Base-by-base conservation (phyloP, 2,888 invertebrate species). In the Nymphalis c-album region DNA sequence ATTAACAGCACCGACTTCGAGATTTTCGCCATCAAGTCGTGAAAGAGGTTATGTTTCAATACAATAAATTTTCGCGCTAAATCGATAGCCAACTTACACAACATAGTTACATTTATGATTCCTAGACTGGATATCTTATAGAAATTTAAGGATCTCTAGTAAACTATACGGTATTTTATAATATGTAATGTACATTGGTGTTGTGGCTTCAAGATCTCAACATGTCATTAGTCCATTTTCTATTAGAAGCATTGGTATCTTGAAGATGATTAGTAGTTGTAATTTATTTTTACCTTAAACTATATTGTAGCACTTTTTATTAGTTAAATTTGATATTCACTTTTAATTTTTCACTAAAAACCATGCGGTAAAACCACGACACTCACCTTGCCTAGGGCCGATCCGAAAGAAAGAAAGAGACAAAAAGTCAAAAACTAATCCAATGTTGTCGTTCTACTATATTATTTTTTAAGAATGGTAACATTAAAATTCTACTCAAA, bases 331-430 rank as follows among this genome's bases (percentile, higher is more conserved):
- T 20, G 45, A 72, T 57, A 73, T 74, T 67, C 70, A 58, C 71
- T 74, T 74, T 68, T 67, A 72, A 76, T 75, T 72, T 65, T 71
- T 64, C 60, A 71, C 60, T 73, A 69, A 83, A 87, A 84, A 85
- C 90, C 91, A 92, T 88, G 91, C 82, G 91, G 87, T 76, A 78
- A 76, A 74, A 70, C 66, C 69, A 78, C 73, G 77, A 83, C 81
- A 87, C 90, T 80, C 82, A 92, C 91, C 91, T 90, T 90, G 90
- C 85, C 87, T 85, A 81, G 80, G 80, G 85, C 88, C 89, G 88
- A 88, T 81, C 91, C 88, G 89, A 88, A 90, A 90, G 87, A 91
- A 90, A 90, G 88, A 87, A 75, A 72, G 75, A 83, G 69, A 65
- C 13, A 55, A 26, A 22, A n/a, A n/a, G n/a, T n/a, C n/a, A n/a